Conservation (phyloP, 2,113 vertebrate genomes). For the Dolichallabes microphthalmus region DNA sequence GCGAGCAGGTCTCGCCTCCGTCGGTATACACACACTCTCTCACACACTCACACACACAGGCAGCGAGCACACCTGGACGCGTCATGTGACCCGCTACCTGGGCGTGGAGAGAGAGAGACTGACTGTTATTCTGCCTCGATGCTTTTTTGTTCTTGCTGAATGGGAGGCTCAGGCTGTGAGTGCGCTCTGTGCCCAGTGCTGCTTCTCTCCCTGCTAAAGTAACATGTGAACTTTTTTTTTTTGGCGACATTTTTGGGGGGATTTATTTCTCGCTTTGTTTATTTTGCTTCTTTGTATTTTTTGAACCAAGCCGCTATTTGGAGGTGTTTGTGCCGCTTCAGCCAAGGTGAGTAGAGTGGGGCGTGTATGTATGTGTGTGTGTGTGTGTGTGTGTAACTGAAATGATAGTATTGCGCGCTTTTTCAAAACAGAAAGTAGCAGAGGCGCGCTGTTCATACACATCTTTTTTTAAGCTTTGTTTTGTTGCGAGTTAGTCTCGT, state of each 20-base stretch:
- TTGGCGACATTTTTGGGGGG: slow-evolving; percentile 46
- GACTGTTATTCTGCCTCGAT: slow-evolving; percentile 47
- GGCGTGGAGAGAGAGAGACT: slow-evolving; percentile 74
- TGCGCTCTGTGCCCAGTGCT: slow-evolving; percentile 27
- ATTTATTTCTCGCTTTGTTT: slow-evolving; percentile 52
- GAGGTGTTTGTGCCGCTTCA: slow-evolving; percentile 51
- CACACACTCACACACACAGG: slow-evolving; percentile 24
- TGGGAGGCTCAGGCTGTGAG: neutral
- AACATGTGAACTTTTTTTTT: slow-evolving; percentile 68
- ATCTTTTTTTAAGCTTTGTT: neutral
- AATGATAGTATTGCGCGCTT: neutral
- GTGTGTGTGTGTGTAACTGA: neutral
- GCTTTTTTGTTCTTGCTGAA: slow-evolving; percentile 50
- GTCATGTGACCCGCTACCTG: slow-evolving; percentile 78
- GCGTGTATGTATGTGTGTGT: slow-evolving; percentile 26
- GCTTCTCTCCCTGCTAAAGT: slow-evolving; percentile 42
- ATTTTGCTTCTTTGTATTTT: neutral
- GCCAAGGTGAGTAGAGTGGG: slow-evolving; percentile 74
- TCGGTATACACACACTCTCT: slow-evolving; percentile 31
- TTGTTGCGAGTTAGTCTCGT: neutral
- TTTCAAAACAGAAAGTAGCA: neutral
- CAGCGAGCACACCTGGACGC: slow-evolving; percentile 68
- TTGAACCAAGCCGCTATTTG: slow-evolving; percentile 27
- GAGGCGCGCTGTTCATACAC: neutral
- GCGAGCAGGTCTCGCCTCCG: slow-evolving; percentile 72